Conservation (phyloP, 2,888 invertebrate genomes). For the Tribolium freemani region DNA sequence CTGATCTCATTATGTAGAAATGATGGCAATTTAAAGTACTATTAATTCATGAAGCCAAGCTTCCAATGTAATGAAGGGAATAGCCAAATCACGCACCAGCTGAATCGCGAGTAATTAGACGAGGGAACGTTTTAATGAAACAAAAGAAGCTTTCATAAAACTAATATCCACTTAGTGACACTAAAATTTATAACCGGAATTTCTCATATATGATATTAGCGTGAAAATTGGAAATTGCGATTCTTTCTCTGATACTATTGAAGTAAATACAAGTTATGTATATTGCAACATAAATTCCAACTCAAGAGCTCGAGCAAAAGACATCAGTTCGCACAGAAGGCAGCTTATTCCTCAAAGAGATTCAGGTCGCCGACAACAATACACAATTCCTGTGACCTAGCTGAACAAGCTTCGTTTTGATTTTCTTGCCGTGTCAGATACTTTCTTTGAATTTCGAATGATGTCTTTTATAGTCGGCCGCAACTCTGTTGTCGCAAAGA, state of each 20-base stretch:
- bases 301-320: conserved; percentile 54
- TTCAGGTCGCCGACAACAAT: conserved; percentile 62
- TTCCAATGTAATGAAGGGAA: conserved; percentile 43
- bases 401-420: conserved; percentile 55
- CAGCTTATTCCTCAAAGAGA: conserved; percentile 56
- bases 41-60: conserved; percentile 50
- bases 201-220: conserved; percentile 21
- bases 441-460: conserved; percentile 58
- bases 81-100: conserved; percentile 47
- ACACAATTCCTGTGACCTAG: conserved; percentile 58
- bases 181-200: conserved; percentile 27
- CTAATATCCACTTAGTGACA: conserved; percentile 3
- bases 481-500: neutral
- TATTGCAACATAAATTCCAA: conserved; percentile 62
- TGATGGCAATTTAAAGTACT: conserved; percentile 51
- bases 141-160: conserved; percentile 35
- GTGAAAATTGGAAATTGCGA: conserved; percentile 13
- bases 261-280: conserved; percentile 63
- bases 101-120: conserved; percentile 44
- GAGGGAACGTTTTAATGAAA: conserved; percentile 38
- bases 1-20: conserved; percentile 42
- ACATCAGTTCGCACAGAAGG: conserved; percentile 54
- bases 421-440: conserved; percentile 59
- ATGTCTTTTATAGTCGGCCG: neutral
- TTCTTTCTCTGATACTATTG: conserved; percentile 47